A percentile compares a stretch with the other conserved stretches of the same genome.
phyloP scores from a whole-genome alignment of 2,797 vertebrate species.

The Hoplostethus mediterraneus region DNA sequence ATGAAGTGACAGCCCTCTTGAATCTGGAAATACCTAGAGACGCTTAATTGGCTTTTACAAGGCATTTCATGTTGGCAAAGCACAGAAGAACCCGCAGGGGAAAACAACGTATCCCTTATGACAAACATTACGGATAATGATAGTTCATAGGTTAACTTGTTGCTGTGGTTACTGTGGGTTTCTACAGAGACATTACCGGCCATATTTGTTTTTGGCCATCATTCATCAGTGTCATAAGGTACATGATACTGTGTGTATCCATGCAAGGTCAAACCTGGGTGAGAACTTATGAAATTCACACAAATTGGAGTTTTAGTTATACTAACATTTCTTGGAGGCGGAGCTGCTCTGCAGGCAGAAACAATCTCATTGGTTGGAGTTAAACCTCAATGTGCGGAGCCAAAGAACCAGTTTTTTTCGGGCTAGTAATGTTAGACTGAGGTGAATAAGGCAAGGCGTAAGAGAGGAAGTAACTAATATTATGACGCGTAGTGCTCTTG shows the following conservation, averaged over 20 bases:
- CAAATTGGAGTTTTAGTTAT: conserved; percentile 54
- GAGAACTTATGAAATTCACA: conserved; percentile 43
- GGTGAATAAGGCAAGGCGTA: no score
- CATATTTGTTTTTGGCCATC: background rate
- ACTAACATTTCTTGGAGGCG: conserved; percentile 26
- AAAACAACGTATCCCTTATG: background rate
- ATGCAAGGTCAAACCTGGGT: background rate
- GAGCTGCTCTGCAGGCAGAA: conserved; percentile 11
- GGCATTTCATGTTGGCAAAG: background rate
- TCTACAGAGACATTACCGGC: background rate
- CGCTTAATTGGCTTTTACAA: no score
- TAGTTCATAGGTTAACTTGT: background rate
- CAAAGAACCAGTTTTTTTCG: no score
- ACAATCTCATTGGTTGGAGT: conserved; percentile 32
- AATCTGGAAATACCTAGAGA: no score
- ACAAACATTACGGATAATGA: no score
- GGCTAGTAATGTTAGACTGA: no score
- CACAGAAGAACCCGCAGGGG: background rate
- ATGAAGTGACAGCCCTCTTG: background rate
- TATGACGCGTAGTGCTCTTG: no score
- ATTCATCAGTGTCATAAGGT: conserved; percentile 16
- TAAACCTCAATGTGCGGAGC: background rate
- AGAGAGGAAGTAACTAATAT: no score
- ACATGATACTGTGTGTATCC: background rate
- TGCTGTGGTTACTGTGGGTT: background rate